A percentile compares a stretch with the other conserved stretches of the same genome.
phyloP scores from a whole-genome alignment of 1,140 invertebrate species.

The Camponotus vicinus region DNA sequence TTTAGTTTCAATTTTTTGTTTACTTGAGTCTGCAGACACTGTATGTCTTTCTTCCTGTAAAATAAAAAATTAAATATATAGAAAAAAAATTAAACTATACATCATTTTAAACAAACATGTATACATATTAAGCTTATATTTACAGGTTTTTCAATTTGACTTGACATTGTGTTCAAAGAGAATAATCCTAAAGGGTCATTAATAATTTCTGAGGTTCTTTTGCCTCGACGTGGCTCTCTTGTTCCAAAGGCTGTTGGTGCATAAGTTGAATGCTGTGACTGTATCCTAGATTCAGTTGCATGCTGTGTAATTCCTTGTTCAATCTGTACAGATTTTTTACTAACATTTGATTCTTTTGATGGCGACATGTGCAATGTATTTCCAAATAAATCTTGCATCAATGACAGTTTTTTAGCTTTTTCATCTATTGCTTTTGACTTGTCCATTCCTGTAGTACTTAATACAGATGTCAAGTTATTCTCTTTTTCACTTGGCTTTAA shows the following conservation, averaged over 20 bases:
- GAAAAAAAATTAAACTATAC: constrained; percentile 3
- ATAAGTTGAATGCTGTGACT: constrained; percentile 44
- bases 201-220: constrained; percentile 69
- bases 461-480: background rate
- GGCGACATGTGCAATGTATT: constrained; percentile 56
- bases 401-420: constrained; percentile 69
- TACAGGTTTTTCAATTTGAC: constrained; percentile 59
- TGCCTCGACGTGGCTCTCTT: constrained; percentile 77
- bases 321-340: constrained; percentile 40
- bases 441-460: constrained; percentile 44
- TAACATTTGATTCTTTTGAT: constrained; percentile 34
- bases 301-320: constrained; percentile 50
- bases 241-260: constrained; percentile 64
- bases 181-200: constrained; percentile 80
- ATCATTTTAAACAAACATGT: constrained; percentile 6
- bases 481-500: constrained; percentile 13
- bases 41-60: constrained; percentile 59
- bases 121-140: constrained; percentile 16
- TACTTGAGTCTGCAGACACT: constrained; percentile 4
- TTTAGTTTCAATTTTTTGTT: constrained; percentile 42
- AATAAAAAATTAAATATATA: constrained; percentile 37
- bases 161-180: constrained; percentile 44
- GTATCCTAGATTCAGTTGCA: constrained; percentile 45
- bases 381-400: constrained; percentile 80
- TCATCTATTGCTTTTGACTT: constrained; percentile 58